Evolutionary conservation across 2,113 vertebrate species (phyloP).

Genomic region (Stigmatopora nigra): DNA sequence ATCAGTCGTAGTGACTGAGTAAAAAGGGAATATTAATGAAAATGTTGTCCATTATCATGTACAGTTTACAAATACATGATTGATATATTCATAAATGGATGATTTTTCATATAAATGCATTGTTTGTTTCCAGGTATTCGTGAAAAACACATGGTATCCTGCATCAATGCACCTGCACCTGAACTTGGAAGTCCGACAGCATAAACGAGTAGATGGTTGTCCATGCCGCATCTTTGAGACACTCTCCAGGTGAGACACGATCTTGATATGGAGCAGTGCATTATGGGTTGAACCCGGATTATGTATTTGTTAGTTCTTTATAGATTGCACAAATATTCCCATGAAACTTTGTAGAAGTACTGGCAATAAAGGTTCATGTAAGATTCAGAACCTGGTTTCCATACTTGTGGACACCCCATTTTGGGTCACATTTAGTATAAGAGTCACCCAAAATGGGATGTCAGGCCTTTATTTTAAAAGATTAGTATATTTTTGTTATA

Average conservation of each 20-base stretch:
- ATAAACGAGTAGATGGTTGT: conserved; percentile 15
- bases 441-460: too few species aligned
- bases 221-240: conserved; percentile 11
- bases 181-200: conserved; percentile 18
- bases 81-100: background rate
- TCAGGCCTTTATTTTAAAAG: too few species aligned
- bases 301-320: background rate
- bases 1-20: background rate
- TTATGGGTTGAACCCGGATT: background rate
- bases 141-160: background rate
- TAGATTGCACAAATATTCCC: background rate
- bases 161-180: conserved; percentile 16
- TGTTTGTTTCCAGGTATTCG: conserved; percentile 31
- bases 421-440: too few species aligned
- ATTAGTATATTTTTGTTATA: too few species aligned
- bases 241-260: conserved; percentile 37
- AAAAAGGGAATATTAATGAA: background rate
- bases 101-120: conserved; percentile 16
- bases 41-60: background rate
- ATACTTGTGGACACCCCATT: too few species aligned
- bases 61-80: background rate
- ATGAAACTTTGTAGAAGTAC: background rate
- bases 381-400: background rate
- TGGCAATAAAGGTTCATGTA: background rate
- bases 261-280: background rate